Evolutionary conservation across 2,888 invertebrate genomes (phyloP).

Genomic region (Dichetophora obliterata): DNA sequence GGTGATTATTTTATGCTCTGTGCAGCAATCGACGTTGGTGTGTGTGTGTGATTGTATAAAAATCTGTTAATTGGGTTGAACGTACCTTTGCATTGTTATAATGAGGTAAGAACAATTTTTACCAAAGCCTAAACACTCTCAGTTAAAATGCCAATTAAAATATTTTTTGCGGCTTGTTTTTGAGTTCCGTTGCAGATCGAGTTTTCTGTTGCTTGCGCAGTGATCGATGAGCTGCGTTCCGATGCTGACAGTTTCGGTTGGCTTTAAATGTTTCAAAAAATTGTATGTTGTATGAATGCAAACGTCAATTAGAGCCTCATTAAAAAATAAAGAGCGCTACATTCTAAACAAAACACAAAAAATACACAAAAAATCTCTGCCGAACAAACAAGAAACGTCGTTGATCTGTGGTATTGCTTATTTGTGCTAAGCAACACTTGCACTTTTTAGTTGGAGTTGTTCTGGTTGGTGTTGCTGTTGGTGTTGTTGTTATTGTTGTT

Average conservation of each 20-base stretch:
- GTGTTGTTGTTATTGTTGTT: constrained; percentile 42
- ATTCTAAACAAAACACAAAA: constrained; percentile 40
- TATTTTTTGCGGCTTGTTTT: constrained; percentile 51
- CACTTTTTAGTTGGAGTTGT: constrained; percentile 55
- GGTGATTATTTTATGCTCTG: constrained; percentile 38
- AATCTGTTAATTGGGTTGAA: constrained; percentile 67
- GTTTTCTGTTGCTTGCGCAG: constrained; percentile 33
- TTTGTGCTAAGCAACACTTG: constrained; percentile 57
- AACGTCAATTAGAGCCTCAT: constrained; percentile 69
- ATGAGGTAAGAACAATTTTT: constrained; percentile 61
- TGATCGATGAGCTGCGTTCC: constrained; percentile 56
- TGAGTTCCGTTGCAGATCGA: constrained; percentile 30
- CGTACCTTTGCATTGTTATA: constrained; percentile 56
- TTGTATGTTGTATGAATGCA: constrained; percentile 60
- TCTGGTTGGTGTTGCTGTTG: constrained; percentile 32
- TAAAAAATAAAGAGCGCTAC: constrained; percentile 56
- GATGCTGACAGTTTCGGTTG: constrained; percentile 46
- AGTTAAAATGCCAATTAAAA: constrained; percentile 69
- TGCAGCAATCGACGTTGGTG: neutral
- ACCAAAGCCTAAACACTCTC: constrained; percentile 69
- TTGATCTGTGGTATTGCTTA: constrained; percentile 26
- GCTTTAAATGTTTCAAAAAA: constrained; percentile 35
- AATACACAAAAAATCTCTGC: neutral
- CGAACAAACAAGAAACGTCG: constrained; percentile 23
- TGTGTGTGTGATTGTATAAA: constrained; percentile 37